Percentiles rank a stretch among this genome's conserved stretches.
Conservation (phyloP, 2,797 vertebrate genomes). For the Sebastes vulpes region DNA sequence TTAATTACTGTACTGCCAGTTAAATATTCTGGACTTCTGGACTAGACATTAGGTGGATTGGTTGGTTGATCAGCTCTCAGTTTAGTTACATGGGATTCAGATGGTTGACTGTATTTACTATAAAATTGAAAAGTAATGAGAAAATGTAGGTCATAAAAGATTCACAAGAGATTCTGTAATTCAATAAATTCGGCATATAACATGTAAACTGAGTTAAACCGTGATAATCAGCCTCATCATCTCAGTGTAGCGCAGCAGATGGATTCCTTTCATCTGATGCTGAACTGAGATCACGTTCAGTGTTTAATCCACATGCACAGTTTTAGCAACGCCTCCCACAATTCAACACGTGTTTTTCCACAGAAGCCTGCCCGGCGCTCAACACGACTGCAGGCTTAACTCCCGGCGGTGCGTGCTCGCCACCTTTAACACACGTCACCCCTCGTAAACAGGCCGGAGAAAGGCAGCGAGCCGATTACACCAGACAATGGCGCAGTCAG, state of each 20-base stretch:
- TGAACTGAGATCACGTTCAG: neutral
- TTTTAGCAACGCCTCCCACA: neutral
- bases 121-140: neutral
- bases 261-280: neutral
- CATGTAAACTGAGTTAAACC: neutral
- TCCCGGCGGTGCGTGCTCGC: neutral
- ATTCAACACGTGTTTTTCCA: constrained; percentile 19
- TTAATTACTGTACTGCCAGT: neutral
- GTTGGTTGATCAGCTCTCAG: neutral
- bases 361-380: neutral
- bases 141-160: neutral
- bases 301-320: neutral
- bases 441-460: constrained; percentile 32
- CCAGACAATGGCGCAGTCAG: constrained; percentile 52
- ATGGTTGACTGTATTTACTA: neutral
- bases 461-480: constrained; percentile 1
- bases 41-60: neutral
- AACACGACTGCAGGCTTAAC: neutral
- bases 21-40: neutral
- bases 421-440: constrained; percentile 32
- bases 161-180: neutral
- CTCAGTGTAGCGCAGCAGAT: neutral
- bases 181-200: rapidly evolving
- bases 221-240: neutral
- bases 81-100: neutral